Evolutionary conservation across 2,797 vertebrate genomes (phyloP).

Genomic region (Acanthis flammea): DNA sequence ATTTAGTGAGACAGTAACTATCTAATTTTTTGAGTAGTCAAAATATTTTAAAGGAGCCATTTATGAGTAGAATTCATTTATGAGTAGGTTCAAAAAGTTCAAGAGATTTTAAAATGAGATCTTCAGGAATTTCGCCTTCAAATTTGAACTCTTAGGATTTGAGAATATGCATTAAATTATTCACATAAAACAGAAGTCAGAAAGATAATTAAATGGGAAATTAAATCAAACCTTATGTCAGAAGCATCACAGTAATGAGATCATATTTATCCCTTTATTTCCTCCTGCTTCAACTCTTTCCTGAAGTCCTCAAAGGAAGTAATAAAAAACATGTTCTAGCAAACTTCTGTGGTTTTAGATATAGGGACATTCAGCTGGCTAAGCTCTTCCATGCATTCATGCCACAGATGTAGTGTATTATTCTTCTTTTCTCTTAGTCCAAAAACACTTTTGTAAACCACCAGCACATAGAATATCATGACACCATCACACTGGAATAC

Average conservation of each 20-base stretch:
- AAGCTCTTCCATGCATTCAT: neutral
- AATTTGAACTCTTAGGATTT: neutral
- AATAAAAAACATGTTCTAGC: slow-evolving; percentile 28
- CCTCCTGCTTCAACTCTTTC: neutral
- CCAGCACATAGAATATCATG: neutral
- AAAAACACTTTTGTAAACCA: neutral
- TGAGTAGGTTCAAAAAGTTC: neutral
- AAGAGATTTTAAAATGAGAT: neutral
- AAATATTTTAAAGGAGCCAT: neutral
- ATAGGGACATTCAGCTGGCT: neutral
- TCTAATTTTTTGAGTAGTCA: neutral
- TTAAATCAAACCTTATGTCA: slow-evolving; percentile 35
- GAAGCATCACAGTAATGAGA: neutral
- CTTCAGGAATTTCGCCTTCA: neutral
- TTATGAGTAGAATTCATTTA: neutral
- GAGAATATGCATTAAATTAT: neutral
- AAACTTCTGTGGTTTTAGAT: neutral
- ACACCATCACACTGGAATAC: neutral
- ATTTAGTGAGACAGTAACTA: neutral
- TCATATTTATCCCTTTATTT: slow-evolving; percentile 9
- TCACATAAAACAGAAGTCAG: neutral
- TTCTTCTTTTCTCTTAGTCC: neutral
- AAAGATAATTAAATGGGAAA: slow-evolving; percentile 2
- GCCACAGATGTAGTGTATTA: neutral
- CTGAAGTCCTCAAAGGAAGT: slow-evolving; percentile 4